Conservation (phyloP, 2,113 vertebrate species). For the Asarcornis scutulata region DNA sequence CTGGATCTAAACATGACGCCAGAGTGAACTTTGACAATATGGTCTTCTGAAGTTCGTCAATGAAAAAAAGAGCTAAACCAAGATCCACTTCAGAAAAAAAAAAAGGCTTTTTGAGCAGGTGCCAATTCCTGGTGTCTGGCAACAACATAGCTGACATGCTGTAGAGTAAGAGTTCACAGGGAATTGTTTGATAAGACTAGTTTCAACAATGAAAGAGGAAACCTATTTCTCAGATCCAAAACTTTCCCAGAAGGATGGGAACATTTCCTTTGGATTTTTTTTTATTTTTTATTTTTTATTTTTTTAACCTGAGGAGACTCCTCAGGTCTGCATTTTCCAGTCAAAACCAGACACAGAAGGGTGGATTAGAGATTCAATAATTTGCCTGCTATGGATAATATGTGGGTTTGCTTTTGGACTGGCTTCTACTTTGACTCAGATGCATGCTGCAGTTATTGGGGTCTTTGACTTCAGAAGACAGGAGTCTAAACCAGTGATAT, state of each 20-base stretch:
- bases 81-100: not conserved
- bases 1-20: conserved; percentile 28
- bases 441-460: not conserved
- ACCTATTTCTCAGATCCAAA: not conserved
- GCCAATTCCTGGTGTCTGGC: not conserved
- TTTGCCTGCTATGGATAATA: not conserved
- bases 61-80: not conserved
- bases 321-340: not conserved
- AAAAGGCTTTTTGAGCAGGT: not conserved
- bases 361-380: not conserved
- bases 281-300: not conserved
- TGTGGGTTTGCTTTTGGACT: not conserved
- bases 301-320: not conserved
- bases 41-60: conserved; percentile 6
- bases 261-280: not conserved
- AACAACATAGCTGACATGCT: not conserved
- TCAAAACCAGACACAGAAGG: not conserved
- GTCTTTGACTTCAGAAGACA: not conserved
- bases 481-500: not conserved
- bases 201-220: not conserved
- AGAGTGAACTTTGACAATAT: not conserved
- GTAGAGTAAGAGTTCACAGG: not conserved
- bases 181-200: not conserved
- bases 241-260: not conserved
- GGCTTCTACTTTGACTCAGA: not conserved